Evolutionary conservation across 2,888 invertebrate genomes (phyloP), one percentile per base, ranked within the genome.

Genomic region (Cepaea hortensis): DNA sequence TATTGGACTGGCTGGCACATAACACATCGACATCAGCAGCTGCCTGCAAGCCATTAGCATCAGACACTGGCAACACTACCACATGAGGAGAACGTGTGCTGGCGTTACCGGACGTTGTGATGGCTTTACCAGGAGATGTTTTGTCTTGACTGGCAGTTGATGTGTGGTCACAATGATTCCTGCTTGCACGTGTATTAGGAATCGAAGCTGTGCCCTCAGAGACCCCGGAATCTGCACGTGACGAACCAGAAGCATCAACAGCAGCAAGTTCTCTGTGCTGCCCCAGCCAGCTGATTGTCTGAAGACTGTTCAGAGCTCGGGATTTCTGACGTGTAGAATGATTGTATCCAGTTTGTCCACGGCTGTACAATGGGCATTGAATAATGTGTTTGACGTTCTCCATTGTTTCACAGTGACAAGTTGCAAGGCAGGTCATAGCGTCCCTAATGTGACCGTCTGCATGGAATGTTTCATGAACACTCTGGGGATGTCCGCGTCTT

Each of bases 1-100:
- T 73, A 55, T 75, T 81, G 23, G 87, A 84, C 48, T 84, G 13
- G 62, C 81, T 84, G 20, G 35, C 76, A 87, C 61, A 73, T 35
- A 35, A 35, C 35, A 1, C 35, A 81, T 87, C 7, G 80, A 50
- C 5, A 75, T 76, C 6, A 87, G 46, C n/a, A 62, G 65, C 73
- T 76, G 81, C 0, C 73, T 35, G 23, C 77, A 82, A 35, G 55
- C 11, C 35, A 70, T 61, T 48, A 81, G 35, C 11, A 77, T 61
- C 15, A 35, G 73, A n/a, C 7, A 18, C 23, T 73, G 23, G 35
- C 7, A 5, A 23, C 6, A 23, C n/a, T 73, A 1, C 68, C 73
- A 23, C 23, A 11, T 73, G 73, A 35, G n/a, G n/a, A n/a, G 73
- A 73, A 11, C 50, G 9, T 13, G 13, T 35, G 18, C 55, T 20